phyloP scores from a whole-genome alignment of 2,888 invertebrate species.

The Habrosyne pyritoides region DNA sequence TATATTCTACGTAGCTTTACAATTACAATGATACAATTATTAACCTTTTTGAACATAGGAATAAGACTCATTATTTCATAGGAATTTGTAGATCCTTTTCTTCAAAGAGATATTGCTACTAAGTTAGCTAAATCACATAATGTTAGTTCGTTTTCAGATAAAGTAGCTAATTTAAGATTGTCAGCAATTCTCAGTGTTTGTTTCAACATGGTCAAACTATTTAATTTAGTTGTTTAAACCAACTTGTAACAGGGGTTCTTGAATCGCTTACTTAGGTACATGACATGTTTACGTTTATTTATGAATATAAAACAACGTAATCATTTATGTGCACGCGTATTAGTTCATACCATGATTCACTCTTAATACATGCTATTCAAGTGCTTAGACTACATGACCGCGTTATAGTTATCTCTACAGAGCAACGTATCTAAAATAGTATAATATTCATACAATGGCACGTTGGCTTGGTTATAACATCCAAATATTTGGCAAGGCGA shows the following conservation, averaged over 20 bases:
- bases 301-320: constrained; percentile 2
- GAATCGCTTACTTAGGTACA: too few relatives aligned
- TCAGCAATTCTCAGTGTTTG: too few relatives aligned
- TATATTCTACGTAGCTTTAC: background rate
- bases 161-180: too few relatives aligned
- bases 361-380: background rate
- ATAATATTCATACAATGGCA: background rate
- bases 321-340: background rate
- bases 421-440: background rate
- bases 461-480: constrained; percentile 3
- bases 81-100: too few relatives aligned
- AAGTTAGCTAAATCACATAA: too few relatives aligned
- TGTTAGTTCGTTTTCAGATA: background rate
- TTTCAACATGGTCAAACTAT: background rate
- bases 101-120: too few relatives aligned
- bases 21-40: background rate
- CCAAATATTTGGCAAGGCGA: background rate
- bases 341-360: constrained; percentile 6
- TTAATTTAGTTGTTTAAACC: background rate
- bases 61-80: too few relatives aligned
- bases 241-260: too few relatives aligned
- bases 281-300: background rate
- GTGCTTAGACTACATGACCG: constrained; percentile 1
- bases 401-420: background rate
- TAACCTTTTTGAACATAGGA: too few relatives aligned